Evolutionary conservation across 2,888 invertebrate genomes (phyloP).

Genomic region (Platycheirus albimanus): DNA sequence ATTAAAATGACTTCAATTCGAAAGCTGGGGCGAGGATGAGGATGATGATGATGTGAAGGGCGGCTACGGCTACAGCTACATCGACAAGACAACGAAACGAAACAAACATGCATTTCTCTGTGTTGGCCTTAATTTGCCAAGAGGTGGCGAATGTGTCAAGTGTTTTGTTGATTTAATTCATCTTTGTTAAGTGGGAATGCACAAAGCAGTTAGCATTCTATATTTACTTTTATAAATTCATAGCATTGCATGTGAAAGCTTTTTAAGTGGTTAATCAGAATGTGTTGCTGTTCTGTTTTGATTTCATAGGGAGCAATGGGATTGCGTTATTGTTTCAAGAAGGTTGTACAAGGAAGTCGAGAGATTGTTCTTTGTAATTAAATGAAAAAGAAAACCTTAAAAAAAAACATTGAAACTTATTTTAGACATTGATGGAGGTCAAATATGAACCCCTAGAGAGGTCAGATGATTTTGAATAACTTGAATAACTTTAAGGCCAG

Average conservation of each 20-base stretch:
- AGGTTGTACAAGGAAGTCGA: too few relatives aligned
- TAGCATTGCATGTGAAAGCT: constrained; percentile 45
- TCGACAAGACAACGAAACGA: too few relatives aligned
- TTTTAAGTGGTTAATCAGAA: constrained; percentile 46
- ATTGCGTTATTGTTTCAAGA: constrained; percentile 8
- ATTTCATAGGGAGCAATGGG: constrained; percentile 1
- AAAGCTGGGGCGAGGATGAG: neutral
- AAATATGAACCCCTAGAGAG: too few relatives aligned
- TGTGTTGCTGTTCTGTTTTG: constrained; percentile 29
- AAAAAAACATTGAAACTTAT: too few relatives aligned
- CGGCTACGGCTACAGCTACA: too few relatives aligned
- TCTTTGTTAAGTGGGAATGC: constrained; percentile 42
- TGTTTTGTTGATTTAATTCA: constrained; percentile 67
- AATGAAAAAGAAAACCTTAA: too few relatives aligned
- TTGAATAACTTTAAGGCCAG: too few relatives aligned
- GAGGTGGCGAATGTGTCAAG: constrained; percentile 63
- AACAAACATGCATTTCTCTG: neutral
- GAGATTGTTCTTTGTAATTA: too few relatives aligned
- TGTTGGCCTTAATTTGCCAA: constrained; percentile 39
- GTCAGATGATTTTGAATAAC: too few relatives aligned
- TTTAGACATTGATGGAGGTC: too few relatives aligned
- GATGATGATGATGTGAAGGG: too few relatives aligned
- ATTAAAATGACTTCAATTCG: constrained; percentile 35
- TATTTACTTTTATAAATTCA: constrained; percentile 32
- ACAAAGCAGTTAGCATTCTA: constrained; percentile 49